phyloP scores from a whole-genome alignment of 2,888 invertebrate species.

The Meiosimyza platycephala region DNA sequence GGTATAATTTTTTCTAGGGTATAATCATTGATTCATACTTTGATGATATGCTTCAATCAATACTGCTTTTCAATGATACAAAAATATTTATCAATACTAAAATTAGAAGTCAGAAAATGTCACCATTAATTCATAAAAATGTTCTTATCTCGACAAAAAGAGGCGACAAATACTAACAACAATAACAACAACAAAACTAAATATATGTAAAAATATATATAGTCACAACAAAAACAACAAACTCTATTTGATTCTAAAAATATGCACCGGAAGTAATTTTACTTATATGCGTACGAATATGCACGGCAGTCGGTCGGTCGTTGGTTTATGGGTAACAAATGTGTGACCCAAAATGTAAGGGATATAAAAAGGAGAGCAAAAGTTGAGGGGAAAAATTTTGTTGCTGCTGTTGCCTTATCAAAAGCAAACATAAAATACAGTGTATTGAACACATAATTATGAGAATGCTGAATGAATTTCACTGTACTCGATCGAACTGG shows the following conservation, averaged over 20 bases:
- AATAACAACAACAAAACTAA: neutral
- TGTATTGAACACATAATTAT: slow-evolving; percentile 23
- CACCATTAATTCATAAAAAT: no score
- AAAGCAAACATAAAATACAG: slow-evolving; percentile 31
- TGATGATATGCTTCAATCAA: no score
- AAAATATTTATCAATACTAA: no score
- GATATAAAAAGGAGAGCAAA: no score
- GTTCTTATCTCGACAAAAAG: no score
- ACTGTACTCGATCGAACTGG: slow-evolving; percentile 39
- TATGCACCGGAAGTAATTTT: slow-evolving; percentile 32
- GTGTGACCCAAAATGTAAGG: neutral
- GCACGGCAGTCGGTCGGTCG: neutral
- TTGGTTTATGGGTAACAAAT: neutral
- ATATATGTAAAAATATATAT: neutral
- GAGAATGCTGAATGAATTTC: slow-evolving; percentile 46
- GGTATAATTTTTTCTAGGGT: no score
- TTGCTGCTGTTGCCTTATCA: slow-evolving; percentile 2
- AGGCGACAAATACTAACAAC: neutral
- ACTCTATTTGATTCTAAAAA: slow-evolving; percentile 4
- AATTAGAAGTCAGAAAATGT: no score
- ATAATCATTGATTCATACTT: no score
- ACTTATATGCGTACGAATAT: neutral
- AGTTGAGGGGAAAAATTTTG: neutral
- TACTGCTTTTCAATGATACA: no score
- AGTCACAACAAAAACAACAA: neutral